phyloP scores from a whole-genome alignment of 2,113 vertebrate genomes.

The Erpornis zantholeuca region DNA sequence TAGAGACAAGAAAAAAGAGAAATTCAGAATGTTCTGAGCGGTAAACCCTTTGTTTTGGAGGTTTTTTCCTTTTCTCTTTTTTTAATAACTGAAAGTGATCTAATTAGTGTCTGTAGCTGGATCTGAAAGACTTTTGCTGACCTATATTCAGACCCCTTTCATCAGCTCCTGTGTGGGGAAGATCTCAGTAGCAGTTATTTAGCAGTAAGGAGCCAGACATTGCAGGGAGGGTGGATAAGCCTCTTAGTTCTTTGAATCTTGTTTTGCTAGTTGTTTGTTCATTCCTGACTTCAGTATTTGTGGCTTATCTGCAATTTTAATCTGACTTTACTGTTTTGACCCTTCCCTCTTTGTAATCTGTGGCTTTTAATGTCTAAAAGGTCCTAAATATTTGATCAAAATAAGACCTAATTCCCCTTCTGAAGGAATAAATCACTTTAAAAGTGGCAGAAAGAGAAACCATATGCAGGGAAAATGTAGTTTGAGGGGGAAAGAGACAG shows the following conservation, averaged over 20 bases:
- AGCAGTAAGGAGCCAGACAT: not conserved
- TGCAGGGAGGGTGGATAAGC: not conserved
- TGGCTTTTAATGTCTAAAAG: conserved; percentile 40
- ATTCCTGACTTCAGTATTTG: not conserved
- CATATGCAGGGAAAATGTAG: not conserved
- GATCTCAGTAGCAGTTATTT: not conserved
- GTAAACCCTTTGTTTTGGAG: not conserved
- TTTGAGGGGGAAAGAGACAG: not conserved
- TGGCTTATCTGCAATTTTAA: conserved; percentile 35
- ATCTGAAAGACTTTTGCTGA: conserved; percentile 22
- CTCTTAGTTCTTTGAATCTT: conserved; percentile 23
- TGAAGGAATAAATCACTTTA: conserved; percentile 6
- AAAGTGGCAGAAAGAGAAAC: conserved; percentile 29
- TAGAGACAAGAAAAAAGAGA: not conserved
- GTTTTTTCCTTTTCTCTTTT: not conserved
- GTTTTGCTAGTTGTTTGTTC: conserved; percentile 42
- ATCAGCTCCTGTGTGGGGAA: not conserved
- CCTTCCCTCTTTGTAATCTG: conserved; percentile 35
- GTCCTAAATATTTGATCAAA: conserved; percentile 54
- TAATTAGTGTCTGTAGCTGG: conserved; percentile 22
- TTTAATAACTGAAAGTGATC: conserved; percentile 21
- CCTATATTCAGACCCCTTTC: conserved; percentile 16
- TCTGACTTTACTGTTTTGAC: not conserved
- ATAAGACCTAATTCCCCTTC: conserved; percentile 14
- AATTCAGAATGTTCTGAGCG: not conserved